A percentile compares a stretch with the other conserved stretches of the same genome.
phyloP scores from a whole-genome alignment of 2,113 vertebrate genomes.

The Haliaeetus leucogaster region DNA sequence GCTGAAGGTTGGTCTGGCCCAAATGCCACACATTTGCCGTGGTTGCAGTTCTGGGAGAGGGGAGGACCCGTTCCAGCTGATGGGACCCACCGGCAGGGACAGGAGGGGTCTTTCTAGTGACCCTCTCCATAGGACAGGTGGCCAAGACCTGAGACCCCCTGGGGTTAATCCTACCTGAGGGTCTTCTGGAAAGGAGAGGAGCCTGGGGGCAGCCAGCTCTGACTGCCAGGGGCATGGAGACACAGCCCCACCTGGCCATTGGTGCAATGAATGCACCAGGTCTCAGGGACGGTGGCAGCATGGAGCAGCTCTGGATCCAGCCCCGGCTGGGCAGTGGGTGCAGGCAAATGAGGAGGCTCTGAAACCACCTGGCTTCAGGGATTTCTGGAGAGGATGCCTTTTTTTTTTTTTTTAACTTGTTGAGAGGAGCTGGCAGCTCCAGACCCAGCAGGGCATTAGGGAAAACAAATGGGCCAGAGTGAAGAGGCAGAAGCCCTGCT shows the following conservation, averaged over 20 bases:
- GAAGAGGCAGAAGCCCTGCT: background rate
- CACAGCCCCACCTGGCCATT: rapidly evolving
- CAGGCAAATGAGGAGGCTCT: background rate
- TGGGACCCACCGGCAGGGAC: background rate
- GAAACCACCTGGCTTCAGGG: rapidly evolving
- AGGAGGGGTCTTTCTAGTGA: background rate
- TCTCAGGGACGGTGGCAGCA: rapidly evolving
- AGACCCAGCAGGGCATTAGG: background rate
- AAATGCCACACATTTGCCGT: rapidly evolving
- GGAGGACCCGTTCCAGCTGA: background rate
- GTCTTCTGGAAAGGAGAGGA: background rate
- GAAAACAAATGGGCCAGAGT: background rate
- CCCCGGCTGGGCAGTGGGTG: background rate
- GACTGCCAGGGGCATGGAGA: rapidly evolving
- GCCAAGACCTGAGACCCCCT: background rate
- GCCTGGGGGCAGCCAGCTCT: background rate
- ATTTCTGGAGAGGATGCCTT: background rate
- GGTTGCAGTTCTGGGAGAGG: background rate
- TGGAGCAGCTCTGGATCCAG: background rate
- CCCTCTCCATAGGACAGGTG: background rate
- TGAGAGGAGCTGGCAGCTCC: background rate
- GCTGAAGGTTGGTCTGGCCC: background rate
- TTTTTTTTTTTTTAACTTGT: background rate
- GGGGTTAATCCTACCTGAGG: background rate
- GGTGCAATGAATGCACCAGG: rapidly evolving